Conservation (phyloP, 2,113 vertebrate species). For the Brachyhypopomus gauderio region DNA sequence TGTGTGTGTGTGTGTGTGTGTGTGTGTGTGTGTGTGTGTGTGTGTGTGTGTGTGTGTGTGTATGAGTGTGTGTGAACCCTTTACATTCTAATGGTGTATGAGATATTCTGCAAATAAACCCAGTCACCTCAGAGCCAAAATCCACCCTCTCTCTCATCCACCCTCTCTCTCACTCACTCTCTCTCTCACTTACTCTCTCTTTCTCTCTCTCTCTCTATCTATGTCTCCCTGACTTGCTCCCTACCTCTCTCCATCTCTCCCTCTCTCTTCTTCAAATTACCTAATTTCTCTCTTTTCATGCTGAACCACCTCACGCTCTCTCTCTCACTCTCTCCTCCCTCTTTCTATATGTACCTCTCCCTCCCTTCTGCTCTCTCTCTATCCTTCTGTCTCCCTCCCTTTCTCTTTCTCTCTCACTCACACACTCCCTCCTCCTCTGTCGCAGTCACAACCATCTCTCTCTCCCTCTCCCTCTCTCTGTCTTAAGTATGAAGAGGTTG, state of each 20-base stretch:
- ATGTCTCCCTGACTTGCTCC: conserved; percentile 4
- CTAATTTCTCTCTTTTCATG: conserved; percentile 64
- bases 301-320: conserved; percentile 19
- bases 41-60: not conserved
- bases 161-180: conserved; percentile 18
- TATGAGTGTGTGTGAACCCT: conserved; percentile 10
- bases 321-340: conserved; percentile 40
- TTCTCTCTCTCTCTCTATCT: conserved; percentile 42
- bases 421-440: conserved; percentile 54
- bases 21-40: not conserved
- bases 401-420: conserved; percentile 51
- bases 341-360: conserved; percentile 28
- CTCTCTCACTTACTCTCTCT: conserved; percentile 45
- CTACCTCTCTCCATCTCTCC: conserved; percentile 11
- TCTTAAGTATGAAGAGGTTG: conserved; percentile 83
- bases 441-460: conserved; percentile 53
- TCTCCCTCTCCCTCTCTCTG: conserved; percentile 69
- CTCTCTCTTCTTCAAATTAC: conserved; percentile 69
- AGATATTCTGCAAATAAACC: conserved; percentile 57
- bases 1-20: no score
- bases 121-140: conserved; percentile 54
- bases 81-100: conserved; percentile 50
- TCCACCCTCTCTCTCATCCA: conserved; percentile 51
- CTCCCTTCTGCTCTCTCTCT: conserved; percentile 38
- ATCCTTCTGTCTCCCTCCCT: conserved; percentile 54